Conservation (phyloP, 2,888 invertebrate species). For the Eupithecia subfuscata region DNA sequence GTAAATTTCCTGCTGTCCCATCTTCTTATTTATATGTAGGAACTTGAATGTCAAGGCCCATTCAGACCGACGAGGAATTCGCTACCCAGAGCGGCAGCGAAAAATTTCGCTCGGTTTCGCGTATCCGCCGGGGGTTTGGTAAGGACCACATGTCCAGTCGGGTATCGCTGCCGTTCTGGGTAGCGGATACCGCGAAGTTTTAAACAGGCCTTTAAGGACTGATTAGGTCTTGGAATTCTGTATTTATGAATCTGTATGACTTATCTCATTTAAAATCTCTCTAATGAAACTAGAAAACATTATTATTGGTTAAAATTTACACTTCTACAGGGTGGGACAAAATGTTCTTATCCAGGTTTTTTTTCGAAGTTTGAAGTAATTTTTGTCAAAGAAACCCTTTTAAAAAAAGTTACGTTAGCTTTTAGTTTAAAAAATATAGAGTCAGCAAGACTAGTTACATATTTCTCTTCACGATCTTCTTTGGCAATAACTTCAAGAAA, state of each 20-base stretch:
- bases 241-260: slow-evolving; percentile 10
- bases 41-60: not conserved
- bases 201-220: not conserved
- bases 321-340: not conserved
- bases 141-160: not conserved
- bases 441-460: too few relatives aligned
- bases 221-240: not conserved
- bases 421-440: not conserved
- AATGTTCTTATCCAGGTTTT: not conserved
- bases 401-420: not conserved
- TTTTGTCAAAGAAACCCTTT: not conserved
- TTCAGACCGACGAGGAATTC: not conserved
- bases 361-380: not conserved
- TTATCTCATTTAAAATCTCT: slow-evolving; percentile 2
- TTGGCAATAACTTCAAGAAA: not conserved
- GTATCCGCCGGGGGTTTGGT: not conserved
- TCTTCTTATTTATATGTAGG: not conserved
- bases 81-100: not conserved
- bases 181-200: not conserved
- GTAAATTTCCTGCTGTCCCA: not conserved
- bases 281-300: not conserved
- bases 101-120: not conserved
- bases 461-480: not conserved
- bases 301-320: not conserved
- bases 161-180: not conserved